A percentile compares a stretch with the other conserved stretches of the same genome.
Evolutionary conservation across 2,888 invertebrate species (phyloP).

Genomic region (Cetonia aurata): DNA sequence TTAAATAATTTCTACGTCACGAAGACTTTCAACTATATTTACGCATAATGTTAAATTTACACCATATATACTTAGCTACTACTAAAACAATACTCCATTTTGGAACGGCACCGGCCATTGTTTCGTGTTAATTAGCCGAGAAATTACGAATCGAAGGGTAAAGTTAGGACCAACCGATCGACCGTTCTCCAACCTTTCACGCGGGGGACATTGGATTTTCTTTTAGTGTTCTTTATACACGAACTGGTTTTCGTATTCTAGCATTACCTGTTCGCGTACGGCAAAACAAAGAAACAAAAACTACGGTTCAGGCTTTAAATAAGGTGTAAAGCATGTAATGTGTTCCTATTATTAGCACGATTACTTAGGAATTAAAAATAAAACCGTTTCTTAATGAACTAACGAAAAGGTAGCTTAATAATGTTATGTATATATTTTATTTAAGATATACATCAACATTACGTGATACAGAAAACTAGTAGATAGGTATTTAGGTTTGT

Average conservation of each 20-base stretch:
- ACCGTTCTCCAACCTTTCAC: neutral
- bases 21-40: no score
- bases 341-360: no score
- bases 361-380: no score
- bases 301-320: no score
- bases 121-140: conserved; percentile 19
- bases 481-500: neutral
- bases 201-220: neutral
- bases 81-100: conserved; percentile 19
- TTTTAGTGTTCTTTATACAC: neutral
- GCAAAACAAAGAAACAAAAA: neutral
- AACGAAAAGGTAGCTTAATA: no score
- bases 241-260: conserved; percentile 23
- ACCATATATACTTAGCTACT: no score
- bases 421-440: no score
- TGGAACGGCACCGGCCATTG: conserved; percentile 3
- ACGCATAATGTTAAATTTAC: no score
- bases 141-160: conserved; percentile 17
- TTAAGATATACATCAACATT: no score
- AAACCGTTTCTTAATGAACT: no score
- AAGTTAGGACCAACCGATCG: neutral
- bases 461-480: neutral
- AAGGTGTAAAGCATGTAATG: no score
- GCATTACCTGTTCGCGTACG: conserved; percentile 1
- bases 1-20: no score